These are phyloP conservation scores for Ctenodactylus gundi DNA, from an alignment of 2,113 vertebrate species.

Conservation along the genomic window DNA sequence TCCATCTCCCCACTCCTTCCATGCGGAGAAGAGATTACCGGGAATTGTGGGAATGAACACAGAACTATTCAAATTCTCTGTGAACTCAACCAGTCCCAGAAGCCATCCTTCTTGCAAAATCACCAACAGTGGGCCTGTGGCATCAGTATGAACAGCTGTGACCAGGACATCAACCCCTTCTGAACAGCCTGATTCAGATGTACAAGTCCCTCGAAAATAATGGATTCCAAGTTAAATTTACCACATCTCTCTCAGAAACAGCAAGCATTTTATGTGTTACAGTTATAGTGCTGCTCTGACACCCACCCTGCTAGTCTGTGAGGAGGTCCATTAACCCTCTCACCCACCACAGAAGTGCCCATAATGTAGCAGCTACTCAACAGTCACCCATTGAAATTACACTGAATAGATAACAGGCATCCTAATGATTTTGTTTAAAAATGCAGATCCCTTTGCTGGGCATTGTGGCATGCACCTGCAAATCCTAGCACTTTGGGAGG, in stretches of 20 bases:
- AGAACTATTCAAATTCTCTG: background rate
- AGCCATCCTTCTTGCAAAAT: background rate
- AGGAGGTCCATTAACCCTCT: background rate
- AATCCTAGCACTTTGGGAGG: too few relatives aligned
- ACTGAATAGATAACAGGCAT: background rate
- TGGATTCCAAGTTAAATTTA: background rate
- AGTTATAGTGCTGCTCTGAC: background rate
- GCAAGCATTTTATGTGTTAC: background rate
- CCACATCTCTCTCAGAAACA: background rate
- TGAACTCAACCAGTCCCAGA: background rate
- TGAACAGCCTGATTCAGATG: background rate
- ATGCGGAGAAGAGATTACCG: background rate
- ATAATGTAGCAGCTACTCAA: background rate
- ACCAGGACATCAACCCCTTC: background rate
- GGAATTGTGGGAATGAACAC: background rate
- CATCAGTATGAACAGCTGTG: background rate
- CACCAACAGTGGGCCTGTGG: background rate
- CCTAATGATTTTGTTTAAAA: slow-evolving; percentile 47
- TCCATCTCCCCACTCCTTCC: background rate
- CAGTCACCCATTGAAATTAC: background rate
- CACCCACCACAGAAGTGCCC: background rate
- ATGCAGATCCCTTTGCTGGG: background rate
- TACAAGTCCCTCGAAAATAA: background rate
- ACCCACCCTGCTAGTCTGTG: too few relatives aligned
- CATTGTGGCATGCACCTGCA: too few relatives aligned